These are phyloP conservation scores for Plebejus melissa DNA, from an alignment of 2,888 invertebrate species.

Conservation along the genomic window DNA sequence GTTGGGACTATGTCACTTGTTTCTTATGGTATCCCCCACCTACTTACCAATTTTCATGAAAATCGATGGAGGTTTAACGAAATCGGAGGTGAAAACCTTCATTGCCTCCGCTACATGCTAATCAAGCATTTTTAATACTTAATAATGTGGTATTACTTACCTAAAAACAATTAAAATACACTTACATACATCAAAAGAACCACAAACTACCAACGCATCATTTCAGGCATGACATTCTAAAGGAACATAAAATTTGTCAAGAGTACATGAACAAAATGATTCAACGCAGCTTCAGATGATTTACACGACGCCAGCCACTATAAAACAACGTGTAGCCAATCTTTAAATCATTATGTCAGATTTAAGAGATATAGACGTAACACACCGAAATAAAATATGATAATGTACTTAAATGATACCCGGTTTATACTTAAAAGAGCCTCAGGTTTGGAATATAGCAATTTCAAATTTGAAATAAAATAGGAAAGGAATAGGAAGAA, in stretches of 20 bases:
- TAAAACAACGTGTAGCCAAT: slow-evolving; percentile 24
- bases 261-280: slow-evolving; percentile 9
- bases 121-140: no score
- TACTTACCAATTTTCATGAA: no score
- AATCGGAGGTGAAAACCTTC: no score
- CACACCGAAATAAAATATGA: slow-evolving; percentile 17
- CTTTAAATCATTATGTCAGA: slow-evolving; percentile 27
- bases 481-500: no score
- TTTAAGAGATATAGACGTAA: slow-evolving; percentile 20
- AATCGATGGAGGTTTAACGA: no score
- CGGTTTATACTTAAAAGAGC: background rate
- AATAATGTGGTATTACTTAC: no score
- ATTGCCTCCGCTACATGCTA: no score
- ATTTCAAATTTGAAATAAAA: no score
- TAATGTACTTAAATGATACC: slow-evolving; percentile 1
- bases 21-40: no score
- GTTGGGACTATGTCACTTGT: no score
- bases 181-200: background rate
- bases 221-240: background rate
- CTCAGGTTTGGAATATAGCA: background rate
- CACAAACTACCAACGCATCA: background rate
- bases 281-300: slow-evolving; percentile 23
- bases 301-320: background rate
- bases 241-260: slow-evolving; percentile 24
- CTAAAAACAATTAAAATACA: background rate